Base-by-base conservation (phyloP, 2,888 invertebrate genomes). In the Drosophila acutilabella region DNA sequence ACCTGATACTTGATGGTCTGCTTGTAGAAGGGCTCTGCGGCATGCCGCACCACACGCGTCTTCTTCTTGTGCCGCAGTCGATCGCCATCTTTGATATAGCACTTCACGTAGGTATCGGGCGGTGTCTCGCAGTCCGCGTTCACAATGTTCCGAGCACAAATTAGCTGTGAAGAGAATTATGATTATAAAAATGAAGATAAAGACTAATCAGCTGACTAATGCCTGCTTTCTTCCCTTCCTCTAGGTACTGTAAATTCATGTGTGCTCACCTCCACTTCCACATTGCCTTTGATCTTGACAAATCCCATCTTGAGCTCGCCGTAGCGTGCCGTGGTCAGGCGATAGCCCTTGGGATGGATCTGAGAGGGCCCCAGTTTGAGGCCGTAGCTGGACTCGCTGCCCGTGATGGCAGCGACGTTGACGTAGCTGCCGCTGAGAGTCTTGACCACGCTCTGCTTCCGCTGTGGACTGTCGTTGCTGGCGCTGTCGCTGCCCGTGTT, bases 21-120 rank as follows among this genome's bases (percentile, higher is more conserved):
- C 64, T 96, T 95, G 93, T 96, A 98, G 87, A 96, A 95, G 5
- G 98, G 98, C 90, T 97, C 96, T 62, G 95, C 95, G 53, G 96
- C 95, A 89, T 96, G 96, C 58, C 96, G 94, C 18, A 96, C 94
- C 30, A 97, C 96, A 48, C 97, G 94, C 1, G 98, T 98, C 93
- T 98, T 98, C 90, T 97, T 96, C 93, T 98, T 98, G 92, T 97
- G 97, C 67, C 98, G 93, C 95, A 97, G 96, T 78, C 96, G 95
- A 76, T 97, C 97, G 23, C 97, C 97, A 90, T 98, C 97, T 65
- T 97, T 95, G 67, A 98, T 94, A 91, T 98, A 98, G 78, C 97
- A 98, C 93, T 98, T 98, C 58, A 98, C 97, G 93, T 98, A 98
- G 18, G 98, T 98, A 91, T 98, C 98, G 91, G 95, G 94, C 79